Percentiles rank a stretch among this genome's conserved stretches.
Evolutionary conservation across 2,797 vertebrate species (phyloP).

Genomic region (Poeciliopsis turneri): DNA sequence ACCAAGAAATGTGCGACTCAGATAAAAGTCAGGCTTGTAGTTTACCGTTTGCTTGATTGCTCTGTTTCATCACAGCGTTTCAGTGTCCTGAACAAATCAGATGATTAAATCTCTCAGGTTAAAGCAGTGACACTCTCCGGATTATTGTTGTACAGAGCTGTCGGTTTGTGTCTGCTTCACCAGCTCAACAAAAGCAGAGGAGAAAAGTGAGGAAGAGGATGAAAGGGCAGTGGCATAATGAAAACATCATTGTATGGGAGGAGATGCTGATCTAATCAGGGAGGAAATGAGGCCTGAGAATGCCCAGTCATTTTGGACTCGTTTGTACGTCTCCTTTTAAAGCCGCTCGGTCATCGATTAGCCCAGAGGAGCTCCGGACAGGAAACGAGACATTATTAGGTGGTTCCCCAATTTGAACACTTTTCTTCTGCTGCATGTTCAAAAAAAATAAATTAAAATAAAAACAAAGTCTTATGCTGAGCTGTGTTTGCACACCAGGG

Average conservation of each 20-base stretch:
- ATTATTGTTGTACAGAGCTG: slow-evolving; percentile 28
- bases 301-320: slow-evolving; percentile 68
- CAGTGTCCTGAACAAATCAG: slow-evolving; percentile 14
- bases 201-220: slow-evolving; percentile 27
- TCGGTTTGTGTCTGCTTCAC: slow-evolving; percentile 12
- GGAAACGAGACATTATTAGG: slow-evolving; percentile 24
- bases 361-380: slow-evolving; percentile 26
- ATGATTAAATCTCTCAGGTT: slow-evolving; percentile 33
- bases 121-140: not conserved
- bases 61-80: not conserved
- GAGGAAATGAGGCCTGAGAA: slow-evolving; percentile 77
- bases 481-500: not conserved
- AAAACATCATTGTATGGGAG: slow-evolving; percentile 74
- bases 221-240: slow-evolving; percentile 64
- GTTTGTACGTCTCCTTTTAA: slow-evolving; percentile 66
- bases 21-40: not conserved
- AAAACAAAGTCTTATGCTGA: not conserved
- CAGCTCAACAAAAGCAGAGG: slow-evolving; percentile 42
- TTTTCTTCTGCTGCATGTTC: slow-evolving; percentile 18
- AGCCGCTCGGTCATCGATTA: slow-evolving; percentile 58
- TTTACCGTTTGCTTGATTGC: not conserved
- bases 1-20: not conserved
- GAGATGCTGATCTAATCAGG: slow-evolving; percentile 74
- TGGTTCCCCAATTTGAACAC: slow-evolving; percentile 17
- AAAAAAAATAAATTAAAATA: no score